Percentiles rank a stretch among this genome's conserved stretches.
phyloP scores from a whole-genome alignment of 2,797 vertebrate genomes.

The Limnodromus scolopaceus region DNA sequence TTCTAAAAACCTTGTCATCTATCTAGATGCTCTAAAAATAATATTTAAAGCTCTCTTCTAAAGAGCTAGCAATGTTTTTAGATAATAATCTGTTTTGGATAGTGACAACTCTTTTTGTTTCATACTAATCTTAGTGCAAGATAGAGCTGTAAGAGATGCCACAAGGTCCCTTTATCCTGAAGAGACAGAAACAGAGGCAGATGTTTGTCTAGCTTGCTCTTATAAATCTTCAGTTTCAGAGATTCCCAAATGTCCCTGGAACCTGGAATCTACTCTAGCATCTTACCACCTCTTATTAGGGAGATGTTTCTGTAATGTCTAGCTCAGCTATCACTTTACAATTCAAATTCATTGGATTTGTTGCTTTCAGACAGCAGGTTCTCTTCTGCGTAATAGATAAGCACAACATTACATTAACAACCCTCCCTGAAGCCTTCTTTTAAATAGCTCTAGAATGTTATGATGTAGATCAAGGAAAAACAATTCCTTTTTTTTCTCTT shows the following conservation, averaged over 20 bases:
- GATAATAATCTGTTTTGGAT: not conserved
- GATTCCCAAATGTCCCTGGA: not conserved
- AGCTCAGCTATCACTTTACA: not conserved
- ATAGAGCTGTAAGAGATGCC: not conserved
- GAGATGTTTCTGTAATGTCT: not conserved
- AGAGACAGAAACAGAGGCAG: not conserved
- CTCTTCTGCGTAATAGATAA: not conserved
- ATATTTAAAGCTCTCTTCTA: not conserved
- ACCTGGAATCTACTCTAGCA: not conserved
- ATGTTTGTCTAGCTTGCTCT: not conserved
- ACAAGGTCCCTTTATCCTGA: not conserved
- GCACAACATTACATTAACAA: not conserved
- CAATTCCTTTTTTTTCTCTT: not conserved
- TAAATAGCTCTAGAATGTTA: not conserved
- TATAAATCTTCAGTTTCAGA: not conserved
- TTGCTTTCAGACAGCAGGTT: not conserved
- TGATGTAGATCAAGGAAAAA: not conserved
- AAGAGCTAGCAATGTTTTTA: not conserved
- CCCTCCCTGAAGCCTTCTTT: not conserved
- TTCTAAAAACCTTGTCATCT: not conserved
- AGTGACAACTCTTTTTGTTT: fast-evolving
- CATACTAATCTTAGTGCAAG: not conserved
- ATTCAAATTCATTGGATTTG: not conserved
- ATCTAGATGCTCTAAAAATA: not conserved
- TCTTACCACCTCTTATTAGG: not conserved